Conservation (phyloP, 2,888 invertebrate genomes). For the Allacma fusca region DNA sequence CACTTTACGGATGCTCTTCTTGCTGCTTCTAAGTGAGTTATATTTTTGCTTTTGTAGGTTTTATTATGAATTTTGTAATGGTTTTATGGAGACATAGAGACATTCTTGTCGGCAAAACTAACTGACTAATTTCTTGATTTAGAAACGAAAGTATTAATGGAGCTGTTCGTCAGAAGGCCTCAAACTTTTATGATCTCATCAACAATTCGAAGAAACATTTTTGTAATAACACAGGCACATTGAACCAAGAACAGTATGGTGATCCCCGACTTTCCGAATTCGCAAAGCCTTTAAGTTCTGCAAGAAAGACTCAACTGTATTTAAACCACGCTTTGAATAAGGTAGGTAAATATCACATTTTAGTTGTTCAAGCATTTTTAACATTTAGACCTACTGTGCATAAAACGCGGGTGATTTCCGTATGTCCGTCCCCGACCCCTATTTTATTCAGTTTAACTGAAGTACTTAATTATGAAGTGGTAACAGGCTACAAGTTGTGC, state of each 20-base stretch:
- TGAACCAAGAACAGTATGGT: background rate
- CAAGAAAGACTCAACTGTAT: conserved; percentile 11
- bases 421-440: too few species aligned
- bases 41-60: too few species aligned
- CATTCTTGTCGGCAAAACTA: background rate
- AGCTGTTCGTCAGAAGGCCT: conserved; percentile 24
- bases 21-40: conserved; percentile 32
- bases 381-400: too few species aligned
- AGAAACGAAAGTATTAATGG: conserved; percentile 34
- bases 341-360: conserved; percentile 1
- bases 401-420: background rate
- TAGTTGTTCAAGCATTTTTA: too few species aligned
- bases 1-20: conserved; percentile 52
- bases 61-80: conserved; percentile 3
- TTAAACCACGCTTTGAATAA: conserved; percentile 26
- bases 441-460: too few species aligned
- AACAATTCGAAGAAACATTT: conserved; percentile 31
- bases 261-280: background rate
- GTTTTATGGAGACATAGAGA: too few species aligned
- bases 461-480: too few species aligned
- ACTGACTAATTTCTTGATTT: background rate
- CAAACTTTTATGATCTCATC: conserved; percentile 31
- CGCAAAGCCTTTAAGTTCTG: background rate
- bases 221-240: background rate
- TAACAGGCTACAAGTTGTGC: too few species aligned